Evolutionary conservation across 2,888 invertebrate genomes (phyloP), one percentile per base, ranked within the genome.

Genomic region (Asteroscopus sphinx): DNA sequence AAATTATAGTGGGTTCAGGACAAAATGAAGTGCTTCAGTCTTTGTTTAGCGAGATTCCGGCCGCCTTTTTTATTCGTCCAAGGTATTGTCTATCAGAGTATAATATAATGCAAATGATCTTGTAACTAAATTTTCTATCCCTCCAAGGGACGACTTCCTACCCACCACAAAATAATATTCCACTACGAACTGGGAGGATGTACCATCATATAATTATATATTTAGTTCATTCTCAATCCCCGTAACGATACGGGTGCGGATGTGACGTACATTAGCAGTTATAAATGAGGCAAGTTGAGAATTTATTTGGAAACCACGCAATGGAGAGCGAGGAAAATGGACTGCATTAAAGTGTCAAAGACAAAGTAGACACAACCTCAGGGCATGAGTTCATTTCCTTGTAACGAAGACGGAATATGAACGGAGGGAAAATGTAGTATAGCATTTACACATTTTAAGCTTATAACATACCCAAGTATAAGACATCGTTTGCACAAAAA

Each of bases 191-290:
- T 37, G 8, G 3, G 17, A 52, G 56, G 62, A 67, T 52, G 45
- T 56, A 48, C 45, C 44, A 53, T 21, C 5, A 4, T 39, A 52
- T n/a, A n/a, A n/a, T n/a, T n/a, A n/a, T 68, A 64, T 65, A 71
- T 70, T 53, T 44, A 63, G 37, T 56, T 54, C 60, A 47, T 56
- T 68, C 57, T 74, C 65, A 68, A 68, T 65, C 68, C 59, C 54
- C 33, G 48, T 58, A 73, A 67, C 72, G 62, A 60, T 55, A 51
- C 47, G 68, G 73, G 76, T 76, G 46, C 76, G 76, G 76, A 76
- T 67, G 60, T 55, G 66, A 67, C 54, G 54, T 76, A 76, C 76
- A 76, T 76, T 76, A 71, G 58, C 47, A 62, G 68, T 70, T 68
- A 76, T 76, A 73, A 76, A 74, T 62, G 68, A 61, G 56, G 51